Evolutionary conservation across 1,140 invertebrate species (phyloP).

Genomic region (Venustaconcha ellipsiformis): DNA sequence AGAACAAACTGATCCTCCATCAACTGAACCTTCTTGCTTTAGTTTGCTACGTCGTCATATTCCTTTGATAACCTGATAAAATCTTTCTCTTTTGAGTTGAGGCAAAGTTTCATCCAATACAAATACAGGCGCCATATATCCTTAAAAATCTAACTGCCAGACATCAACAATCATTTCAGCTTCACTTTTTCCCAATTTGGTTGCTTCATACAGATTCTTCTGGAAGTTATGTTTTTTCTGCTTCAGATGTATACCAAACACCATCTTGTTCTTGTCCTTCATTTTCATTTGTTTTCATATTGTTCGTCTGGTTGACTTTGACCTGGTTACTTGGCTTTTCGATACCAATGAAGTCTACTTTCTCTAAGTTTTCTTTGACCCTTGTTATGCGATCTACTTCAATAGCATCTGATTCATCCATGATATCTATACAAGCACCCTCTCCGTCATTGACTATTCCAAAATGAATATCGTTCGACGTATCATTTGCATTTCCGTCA

Average conservation of each 20-base stretch:
- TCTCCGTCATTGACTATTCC: too few relatives aligned
- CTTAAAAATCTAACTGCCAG: conserved; percentile 38
- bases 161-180: conserved; percentile 27
- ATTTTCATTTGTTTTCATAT: background rate
- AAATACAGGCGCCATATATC: conserved; percentile 63
- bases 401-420: too few relatives aligned
- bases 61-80: background rate
- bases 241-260: background rate
- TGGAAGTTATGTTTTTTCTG: background rate
- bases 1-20: conserved; percentile 51
- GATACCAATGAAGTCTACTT: too few relatives aligned
- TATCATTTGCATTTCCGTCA: too few relatives aligned
- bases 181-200: conserved; percentile 9
- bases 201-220: background rate
- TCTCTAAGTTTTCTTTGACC: too few relatives aligned
- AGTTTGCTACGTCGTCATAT: conserved; percentile 12
- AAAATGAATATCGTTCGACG: too few relatives aligned
- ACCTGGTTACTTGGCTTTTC: too few relatives aligned
- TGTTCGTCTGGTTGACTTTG: background rate
- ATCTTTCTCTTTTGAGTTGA: conserved; percentile 18
- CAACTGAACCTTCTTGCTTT: conserved; percentile 34
- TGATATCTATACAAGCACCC: too few relatives aligned
- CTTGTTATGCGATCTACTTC: too few relatives aligned
- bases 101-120: conserved; percentile 49
- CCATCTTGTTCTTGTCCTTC: conserved; percentile 7